phyloP scores from a whole-genome alignment of 2,797 vertebrate genomes.

The Echeneis naucrates region DNA sequence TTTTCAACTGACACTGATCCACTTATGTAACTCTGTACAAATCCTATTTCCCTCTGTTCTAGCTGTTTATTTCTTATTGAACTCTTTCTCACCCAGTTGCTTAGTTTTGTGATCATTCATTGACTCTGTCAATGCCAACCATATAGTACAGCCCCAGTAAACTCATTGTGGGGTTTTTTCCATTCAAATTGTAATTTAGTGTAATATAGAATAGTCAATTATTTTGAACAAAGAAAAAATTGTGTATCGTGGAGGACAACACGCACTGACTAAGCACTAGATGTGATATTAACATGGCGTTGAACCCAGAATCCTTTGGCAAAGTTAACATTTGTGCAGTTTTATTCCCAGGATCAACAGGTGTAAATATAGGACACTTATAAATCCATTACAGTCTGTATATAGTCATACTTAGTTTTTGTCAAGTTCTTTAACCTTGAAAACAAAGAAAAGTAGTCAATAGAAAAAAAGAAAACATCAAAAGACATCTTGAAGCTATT shows the following conservation, averaged over 20 bases:
- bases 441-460: background rate
- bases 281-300: conserved; percentile 51
- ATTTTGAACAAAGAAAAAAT: background rate
- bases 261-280: conserved; percentile 21
- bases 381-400: background rate
- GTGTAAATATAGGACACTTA: background rate
- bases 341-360: conserved; percentile 13
- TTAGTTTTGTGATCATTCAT: background rate
- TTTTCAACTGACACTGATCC: conserved; percentile 69
- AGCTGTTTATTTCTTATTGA: conserved; percentile 14
- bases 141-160: background rate
- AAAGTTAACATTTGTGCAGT: conserved; percentile 4
- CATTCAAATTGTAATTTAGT: background rate
- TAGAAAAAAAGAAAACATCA: background rate
- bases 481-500: background rate
- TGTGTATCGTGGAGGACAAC: conserved; percentile 12
- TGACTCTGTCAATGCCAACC: background rate
- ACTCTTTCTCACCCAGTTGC: conserved; percentile 3
- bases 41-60: conserved; percentile 41
- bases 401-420: background rate
- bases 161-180: conserved; percentile 3
- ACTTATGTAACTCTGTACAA: conserved; percentile 61
- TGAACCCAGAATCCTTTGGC: conserved; percentile 31
- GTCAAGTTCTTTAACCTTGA: background rate
- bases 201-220: too few species aligned